Percentiles rank a stretch among this genome's conserved stretches.
Evolutionary conservation across 1,140 invertebrate species (phyloP).

Genomic region (Bactericera cockerelli): DNA sequence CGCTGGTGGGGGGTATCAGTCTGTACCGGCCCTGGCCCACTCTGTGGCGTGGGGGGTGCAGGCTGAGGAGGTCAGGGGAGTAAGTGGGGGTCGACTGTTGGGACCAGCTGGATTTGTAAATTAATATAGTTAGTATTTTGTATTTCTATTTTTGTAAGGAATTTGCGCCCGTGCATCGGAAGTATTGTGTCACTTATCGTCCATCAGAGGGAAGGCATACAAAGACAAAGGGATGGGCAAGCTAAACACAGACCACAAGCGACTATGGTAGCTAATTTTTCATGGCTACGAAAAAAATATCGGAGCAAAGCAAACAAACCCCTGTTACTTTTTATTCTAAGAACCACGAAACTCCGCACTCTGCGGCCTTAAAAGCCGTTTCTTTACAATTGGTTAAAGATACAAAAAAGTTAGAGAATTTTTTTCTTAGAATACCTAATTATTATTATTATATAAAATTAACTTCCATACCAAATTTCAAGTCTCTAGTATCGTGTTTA

Average conservation of each 20-base stretch:
- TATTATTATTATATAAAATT: too few relatives aligned
- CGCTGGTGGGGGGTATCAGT: slow-evolving; percentile 19
- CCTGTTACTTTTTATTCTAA: background rate
- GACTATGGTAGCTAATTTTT: slow-evolving; percentile 9
- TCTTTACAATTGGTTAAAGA: too few relatives aligned
- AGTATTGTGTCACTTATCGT: too few relatives aligned
- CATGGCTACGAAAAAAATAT: too few relatives aligned
- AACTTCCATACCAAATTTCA: too few relatives aligned
- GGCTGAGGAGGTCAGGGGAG: slow-evolving; percentile 15
- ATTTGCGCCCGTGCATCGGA: background rate
- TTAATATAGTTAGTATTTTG: background rate
- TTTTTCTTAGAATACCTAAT: too few relatives aligned
- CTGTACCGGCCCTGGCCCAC: slow-evolving; percentile 21
- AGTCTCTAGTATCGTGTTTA: too few relatives aligned
- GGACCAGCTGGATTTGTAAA: background rate
- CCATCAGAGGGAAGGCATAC: too few relatives aligned
- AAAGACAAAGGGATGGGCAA: background rate
- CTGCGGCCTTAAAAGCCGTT: too few relatives aligned
- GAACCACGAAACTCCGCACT: background rate
- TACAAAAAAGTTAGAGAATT: too few relatives aligned
- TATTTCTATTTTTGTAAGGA: background rate
- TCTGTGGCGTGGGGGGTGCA: slow-evolving; percentile 18
- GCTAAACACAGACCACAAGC: too few relatives aligned
- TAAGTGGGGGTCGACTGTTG: slow-evolving; percentile 17
- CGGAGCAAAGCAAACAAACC: background rate